Base-by-base conservation (phyloP, 30 jellyfish, hydroid and myxozoan genomes). In the Cassiopea andromeda region DNA sequence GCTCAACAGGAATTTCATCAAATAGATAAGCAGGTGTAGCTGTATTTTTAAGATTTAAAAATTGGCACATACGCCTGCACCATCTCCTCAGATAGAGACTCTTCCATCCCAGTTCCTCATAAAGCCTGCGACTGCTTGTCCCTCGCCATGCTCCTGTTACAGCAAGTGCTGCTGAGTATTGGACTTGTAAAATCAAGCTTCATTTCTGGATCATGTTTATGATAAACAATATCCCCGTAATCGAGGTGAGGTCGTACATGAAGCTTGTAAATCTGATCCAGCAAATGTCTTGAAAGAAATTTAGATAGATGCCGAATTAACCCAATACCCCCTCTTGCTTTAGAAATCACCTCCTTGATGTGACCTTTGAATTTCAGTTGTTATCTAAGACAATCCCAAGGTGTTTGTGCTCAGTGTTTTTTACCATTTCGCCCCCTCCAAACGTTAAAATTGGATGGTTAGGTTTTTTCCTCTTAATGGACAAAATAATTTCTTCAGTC, bases 271-370 rank as follows among this genome's bases (percentile, higher is more conserved):
- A 83, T 17, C 48, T 83, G 85, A 69, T 44, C 85, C 7, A 83
- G 78, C 85, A 83, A 76, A 58, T 83, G 77, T 75, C 92, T 83
- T 5, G 80, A n/a, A 2, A 83, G 85, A 83, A 47, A 83, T 85
- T 69, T 67, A 69, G 92, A 83, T 17, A 83, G 92, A 46, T 1
- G 69, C 48, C 60, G 69, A 17, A 83, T 83, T 27, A 83, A 47
- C 48, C 92, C 92, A 1, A 70, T 83, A n/a, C 90, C 90, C 90
- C 90, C 64, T 48, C 90, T 82, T 1, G 90, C 90, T 84, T 82
- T 82, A 17, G 69, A 70, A 38, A 69, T 64, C 3, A 84, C 90
- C 84, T 82, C 90, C 3, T 47, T 61, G 46, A 82, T 82, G 7
- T 82, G 90, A 82, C 90, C 64, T 3, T 1, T 83, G 45, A 82